These are phyloP conservation scores for Meta bourneti DNA, from an alignment of 2,888 invertebrate genomes.

Conservation along the genomic window DNA sequence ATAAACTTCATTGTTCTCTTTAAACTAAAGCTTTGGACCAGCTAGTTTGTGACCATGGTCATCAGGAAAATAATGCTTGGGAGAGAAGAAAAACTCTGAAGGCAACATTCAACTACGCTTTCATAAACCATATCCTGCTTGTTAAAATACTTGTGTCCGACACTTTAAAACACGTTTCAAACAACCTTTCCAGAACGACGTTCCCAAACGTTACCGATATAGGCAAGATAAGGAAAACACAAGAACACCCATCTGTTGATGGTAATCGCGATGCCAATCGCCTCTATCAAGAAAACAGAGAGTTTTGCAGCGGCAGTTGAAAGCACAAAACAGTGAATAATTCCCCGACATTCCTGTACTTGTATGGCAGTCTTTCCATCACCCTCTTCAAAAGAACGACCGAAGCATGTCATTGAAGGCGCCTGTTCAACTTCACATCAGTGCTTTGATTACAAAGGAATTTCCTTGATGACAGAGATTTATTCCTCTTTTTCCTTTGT, in stretches of 20 bases:
- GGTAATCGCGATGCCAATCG: neutral
- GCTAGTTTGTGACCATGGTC: neutral
- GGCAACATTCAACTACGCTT: neutral
- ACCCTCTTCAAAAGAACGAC: slow-evolving; percentile 1
- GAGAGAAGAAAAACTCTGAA: neutral
- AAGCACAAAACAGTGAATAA: neutral
- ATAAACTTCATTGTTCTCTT: too few relatives aligned
- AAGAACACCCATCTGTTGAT: slow-evolving; percentile 9
- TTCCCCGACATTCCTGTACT: neutral
- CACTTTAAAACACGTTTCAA: neutral
- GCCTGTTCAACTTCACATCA: neutral
- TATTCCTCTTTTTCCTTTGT: neutral
- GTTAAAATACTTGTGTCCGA: neutral
- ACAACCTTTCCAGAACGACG: neutral
- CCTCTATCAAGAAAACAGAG: neutral
- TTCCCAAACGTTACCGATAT: neutral
- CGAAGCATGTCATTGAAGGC: neutral
- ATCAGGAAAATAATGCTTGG: neutral
- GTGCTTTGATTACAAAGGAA: neutral
- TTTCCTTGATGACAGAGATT: neutral
- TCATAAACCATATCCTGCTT: neutral
- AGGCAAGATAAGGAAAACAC: neutral
- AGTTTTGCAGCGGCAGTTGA: neutral
- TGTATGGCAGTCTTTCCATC: slow-evolving; percentile 8
- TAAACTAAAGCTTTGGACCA: neutral